phyloP scores from a whole-genome alignment of 35 echinoderm and acorn worm species.

The Ophioderma brevispina region DNA sequence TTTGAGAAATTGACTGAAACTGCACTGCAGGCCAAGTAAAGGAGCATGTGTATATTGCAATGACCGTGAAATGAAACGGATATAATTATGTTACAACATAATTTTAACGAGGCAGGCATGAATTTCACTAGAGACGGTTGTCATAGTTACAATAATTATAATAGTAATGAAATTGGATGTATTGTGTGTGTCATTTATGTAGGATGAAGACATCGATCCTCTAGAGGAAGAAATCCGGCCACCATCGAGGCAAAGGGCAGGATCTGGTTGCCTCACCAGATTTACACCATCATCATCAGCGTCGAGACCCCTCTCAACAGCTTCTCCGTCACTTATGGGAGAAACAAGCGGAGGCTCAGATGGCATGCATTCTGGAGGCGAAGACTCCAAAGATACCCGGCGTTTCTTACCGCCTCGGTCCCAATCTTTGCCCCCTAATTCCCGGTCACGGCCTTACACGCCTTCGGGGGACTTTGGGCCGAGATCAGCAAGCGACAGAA shows the following conservation, averaged over 20 bases:
- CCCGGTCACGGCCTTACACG: neutral
- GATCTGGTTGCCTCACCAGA: neutral
- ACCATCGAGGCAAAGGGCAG: constrained; percentile 7
- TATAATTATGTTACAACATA: too few relatives aligned
- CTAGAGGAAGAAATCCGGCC: constrained; percentile 44
- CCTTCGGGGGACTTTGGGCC: neutral
- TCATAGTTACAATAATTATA: too few relatives aligned
- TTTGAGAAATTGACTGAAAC: too few relatives aligned
- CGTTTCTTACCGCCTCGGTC: neutral
- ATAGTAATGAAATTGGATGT: too few relatives aligned
- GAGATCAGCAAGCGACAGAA: neutral
- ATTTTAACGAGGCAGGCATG: too few relatives aligned
- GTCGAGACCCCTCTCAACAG: constrained; percentile 29
- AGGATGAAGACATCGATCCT: constrained; percentile 52
- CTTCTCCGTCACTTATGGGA: neutral
- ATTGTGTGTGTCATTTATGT: neutral
- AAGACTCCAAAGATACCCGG: neutral
- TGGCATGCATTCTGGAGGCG: neutral
- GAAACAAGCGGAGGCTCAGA: constrained; percentile 1
- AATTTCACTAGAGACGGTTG: too few relatives aligned
- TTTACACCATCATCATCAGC: constrained; percentile 6
- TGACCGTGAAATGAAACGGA: too few relatives aligned
- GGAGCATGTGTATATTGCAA: too few relatives aligned
- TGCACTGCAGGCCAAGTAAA: too few relatives aligned
- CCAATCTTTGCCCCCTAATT: neutral